Evolutionary conservation across 2,113 vertebrate species (phyloP).

Genomic region (Aegithalos caudatus): DNA sequence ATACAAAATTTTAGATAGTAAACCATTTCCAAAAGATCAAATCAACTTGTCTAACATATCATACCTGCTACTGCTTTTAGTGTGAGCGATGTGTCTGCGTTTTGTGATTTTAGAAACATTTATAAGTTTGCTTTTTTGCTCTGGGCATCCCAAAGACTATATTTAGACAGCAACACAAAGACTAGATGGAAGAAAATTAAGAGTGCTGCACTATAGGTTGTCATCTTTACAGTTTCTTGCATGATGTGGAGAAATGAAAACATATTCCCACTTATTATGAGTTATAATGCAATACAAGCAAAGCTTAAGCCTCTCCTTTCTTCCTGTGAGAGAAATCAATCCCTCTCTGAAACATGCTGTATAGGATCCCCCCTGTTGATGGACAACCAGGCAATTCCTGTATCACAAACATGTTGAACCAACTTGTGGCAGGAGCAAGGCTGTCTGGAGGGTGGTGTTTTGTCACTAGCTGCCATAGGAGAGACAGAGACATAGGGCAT

Average conservation of each 20-base stretch:
- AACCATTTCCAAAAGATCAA: constrained; percentile 44
- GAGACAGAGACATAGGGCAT: background rate
- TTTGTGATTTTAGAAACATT: background rate
- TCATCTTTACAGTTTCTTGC: constrained; percentile 32
- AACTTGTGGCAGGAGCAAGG: background rate
- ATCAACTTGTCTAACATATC: constrained; percentile 26
- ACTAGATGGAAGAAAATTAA: background rate
- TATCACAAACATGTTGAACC: background rate
- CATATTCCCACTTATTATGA: constrained; percentile 18
- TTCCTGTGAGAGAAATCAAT: background rate
- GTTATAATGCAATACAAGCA: background rate
- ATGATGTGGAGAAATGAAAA: constrained; percentile 35
- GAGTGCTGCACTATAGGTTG: background rate
- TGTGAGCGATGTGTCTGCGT: background rate
- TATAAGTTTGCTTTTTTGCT: background rate
- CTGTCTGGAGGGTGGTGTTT: background rate
- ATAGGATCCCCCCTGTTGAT: background rate
- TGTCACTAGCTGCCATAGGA: background rate
- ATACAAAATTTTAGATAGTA: constrained; percentile 15
- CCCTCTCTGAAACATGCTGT: background rate
- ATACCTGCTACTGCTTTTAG: constrained; percentile 5
- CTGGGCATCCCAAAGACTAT: background rate
- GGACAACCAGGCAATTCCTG: background rate
- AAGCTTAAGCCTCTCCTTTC: background rate
- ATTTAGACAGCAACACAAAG: background rate